Conservation (phyloP, 2,888 invertebrate species). For the Drosophila pegasa region DNA sequence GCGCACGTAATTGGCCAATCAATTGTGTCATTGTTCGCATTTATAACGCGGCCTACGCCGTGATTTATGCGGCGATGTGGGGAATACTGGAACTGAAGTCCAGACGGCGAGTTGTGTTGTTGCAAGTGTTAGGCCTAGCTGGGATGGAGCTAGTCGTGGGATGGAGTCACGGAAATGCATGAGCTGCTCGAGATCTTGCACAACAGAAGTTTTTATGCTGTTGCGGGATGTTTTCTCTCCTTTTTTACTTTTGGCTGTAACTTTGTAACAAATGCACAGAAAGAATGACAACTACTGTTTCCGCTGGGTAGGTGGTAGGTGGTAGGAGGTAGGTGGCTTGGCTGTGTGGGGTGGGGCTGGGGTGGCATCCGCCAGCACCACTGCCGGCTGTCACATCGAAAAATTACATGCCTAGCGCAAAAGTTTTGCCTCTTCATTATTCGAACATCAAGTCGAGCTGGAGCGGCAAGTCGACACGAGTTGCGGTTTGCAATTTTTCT, state of each 20-base stretch:
- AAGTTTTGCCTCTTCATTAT: constrained; percentile 84
- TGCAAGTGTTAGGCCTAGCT: constrained; percentile 60
- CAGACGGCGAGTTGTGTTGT: not conserved
- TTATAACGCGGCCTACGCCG: constrained; percentile 75
- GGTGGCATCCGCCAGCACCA: constrained; percentile 18
- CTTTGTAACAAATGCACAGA: constrained; percentile 78
- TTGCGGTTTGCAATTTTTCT: constrained; percentile 81
- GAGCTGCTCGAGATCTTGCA: constrained; percentile 49
- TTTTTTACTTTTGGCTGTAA: constrained; percentile 56
- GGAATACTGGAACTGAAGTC: constrained; percentile 23
- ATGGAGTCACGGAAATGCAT: constrained; percentile 29
- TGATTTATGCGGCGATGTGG: constrained; percentile 75
- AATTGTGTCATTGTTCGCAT: constrained; percentile 82
- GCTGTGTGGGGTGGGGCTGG: not conserved
- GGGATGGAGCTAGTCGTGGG: constrained; percentile 14
- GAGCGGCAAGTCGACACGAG: constrained; percentile 75
- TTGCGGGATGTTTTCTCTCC: constrained; percentile 57
- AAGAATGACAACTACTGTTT: constrained; percentile 81
- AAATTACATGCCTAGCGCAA: constrained; percentile 83
- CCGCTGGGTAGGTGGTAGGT: constrained; percentile 38
- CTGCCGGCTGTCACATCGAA: constrained; percentile 83
- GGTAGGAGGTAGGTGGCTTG: not conserved
- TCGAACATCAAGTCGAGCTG: constrained; percentile 79
- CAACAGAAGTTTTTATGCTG: constrained; percentile 71
- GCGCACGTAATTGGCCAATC: constrained; percentile 85